Conservation (phyloP, 2,797 vertebrate genomes). For the Cossypha dichroa region DNA sequence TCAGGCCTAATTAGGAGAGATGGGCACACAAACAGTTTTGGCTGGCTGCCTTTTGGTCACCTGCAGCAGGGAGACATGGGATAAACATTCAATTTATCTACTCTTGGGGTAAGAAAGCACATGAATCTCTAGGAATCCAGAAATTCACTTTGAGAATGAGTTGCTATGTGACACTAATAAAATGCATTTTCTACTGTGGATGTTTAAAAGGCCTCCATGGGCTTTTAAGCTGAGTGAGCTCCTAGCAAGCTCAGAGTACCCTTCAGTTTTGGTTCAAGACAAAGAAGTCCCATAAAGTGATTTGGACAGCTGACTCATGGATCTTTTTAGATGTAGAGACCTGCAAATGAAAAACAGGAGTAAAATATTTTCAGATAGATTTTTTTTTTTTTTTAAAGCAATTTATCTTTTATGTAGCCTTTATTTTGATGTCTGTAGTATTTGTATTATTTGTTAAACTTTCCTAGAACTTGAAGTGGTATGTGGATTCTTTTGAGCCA, state of each 20-base stretch:
- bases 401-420: not conserved
- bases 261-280: not conserved
- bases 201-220: not conserved
- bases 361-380: conserved; percentile 5
- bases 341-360: not conserved
- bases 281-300: not conserved
- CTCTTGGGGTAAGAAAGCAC: not conserved
- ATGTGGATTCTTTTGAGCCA: too few species aligned
- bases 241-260: not conserved
- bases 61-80: not conserved
- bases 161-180: not conserved
- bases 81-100: not conserved
- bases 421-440: not conserved
- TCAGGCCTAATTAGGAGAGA: not conserved
- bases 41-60: not conserved
- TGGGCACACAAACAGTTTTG: not conserved
- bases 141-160: not conserved
- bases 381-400: not conserved
- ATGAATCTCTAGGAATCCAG: not conserved
- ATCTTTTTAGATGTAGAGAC: not conserved
- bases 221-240: not conserved
- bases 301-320: not conserved
- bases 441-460: not conserved
- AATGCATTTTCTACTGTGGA: not conserved
- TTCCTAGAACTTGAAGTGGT: not conserved